Conservation (phyloP, 2,113 vertebrate species). For the Nanorana parkeri region DNA sequence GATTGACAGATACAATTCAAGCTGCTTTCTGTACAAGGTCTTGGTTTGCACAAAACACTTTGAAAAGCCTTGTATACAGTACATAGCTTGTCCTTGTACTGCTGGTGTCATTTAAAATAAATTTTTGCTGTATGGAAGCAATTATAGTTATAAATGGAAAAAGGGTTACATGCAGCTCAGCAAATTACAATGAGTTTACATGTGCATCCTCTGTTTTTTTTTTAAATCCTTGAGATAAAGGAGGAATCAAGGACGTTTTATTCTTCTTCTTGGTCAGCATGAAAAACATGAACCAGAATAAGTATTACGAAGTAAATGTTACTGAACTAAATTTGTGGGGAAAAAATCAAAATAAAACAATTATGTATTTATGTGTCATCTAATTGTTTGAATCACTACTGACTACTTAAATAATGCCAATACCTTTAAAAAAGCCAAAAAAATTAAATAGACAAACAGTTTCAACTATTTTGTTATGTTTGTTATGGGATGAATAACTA, state of each 20-base stretch:
- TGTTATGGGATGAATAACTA: no score
- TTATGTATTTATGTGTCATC: no score
- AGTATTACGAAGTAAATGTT: conserved; percentile 26
- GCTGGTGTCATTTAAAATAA: conserved; percentile 63
- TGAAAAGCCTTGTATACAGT: conserved; percentile 50
- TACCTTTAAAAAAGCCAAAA: no score
- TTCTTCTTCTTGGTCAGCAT: conserved; percentile 22
- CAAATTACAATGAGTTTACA: conserved; percentile 66
- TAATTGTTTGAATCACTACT: no score
- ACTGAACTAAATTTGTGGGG: conserved; percentile 3
- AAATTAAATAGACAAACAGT: no score
- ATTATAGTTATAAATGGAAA: conserved; percentile 63
- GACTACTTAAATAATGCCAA: no score
- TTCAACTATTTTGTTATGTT: no score
- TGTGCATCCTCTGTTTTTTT: conserved; percentile 55
- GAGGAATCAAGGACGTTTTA: conserved; percentile 63
- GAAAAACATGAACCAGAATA: not conserved
- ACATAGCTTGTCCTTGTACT: conserved; percentile 59
- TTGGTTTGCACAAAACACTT: conserved; percentile 60
- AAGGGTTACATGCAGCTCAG: conserved; percentile 58
- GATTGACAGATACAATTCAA: conserved; percentile 51
- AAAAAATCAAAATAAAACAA: no score
- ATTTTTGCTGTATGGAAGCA: conserved; percentile 62
- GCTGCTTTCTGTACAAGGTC: conserved; percentile 53
- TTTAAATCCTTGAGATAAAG: conserved; percentile 66